Conservation (phyloP, 1,140 invertebrate species). For the Caerostris darwini region DNA sequence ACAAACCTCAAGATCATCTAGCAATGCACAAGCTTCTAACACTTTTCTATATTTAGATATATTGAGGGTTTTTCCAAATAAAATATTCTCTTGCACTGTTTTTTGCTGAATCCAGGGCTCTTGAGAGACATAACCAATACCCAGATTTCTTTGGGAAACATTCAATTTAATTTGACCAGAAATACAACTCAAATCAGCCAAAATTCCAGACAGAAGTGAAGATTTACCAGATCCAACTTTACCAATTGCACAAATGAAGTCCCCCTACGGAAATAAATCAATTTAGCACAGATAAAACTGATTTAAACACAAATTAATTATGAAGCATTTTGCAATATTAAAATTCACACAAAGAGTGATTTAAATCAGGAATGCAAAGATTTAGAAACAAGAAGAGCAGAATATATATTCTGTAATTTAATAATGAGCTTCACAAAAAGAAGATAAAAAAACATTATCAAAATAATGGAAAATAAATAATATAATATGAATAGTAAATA, state of each 20-base stretch:
- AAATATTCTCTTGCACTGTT: slow-evolving; percentile 94
- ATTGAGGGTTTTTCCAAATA: slow-evolving; percentile 93
- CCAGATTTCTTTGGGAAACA: slow-evolving; percentile 80
- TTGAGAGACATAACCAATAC: slow-evolving; percentile 94
- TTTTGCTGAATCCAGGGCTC: slow-evolving; percentile 95
- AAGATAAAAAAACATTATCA: too few species aligned
- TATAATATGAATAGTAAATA: too few species aligned
- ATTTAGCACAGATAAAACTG: too few species aligned
- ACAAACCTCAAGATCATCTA: slow-evolving; percentile 85
- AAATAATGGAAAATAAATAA: too few species aligned
- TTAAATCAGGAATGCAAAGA: too few species aligned
- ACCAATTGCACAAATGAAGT: slow-evolving; percentile 82
- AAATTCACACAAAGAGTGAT: too few species aligned
- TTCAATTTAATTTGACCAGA: slow-evolving; percentile 79
- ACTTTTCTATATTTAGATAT: slow-evolving; percentile 89
- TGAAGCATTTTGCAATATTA: too few species aligned
- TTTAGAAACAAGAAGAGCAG: too few species aligned
- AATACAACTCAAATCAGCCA: slow-evolving; percentile 82
- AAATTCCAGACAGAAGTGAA: slow-evolving; percentile 81
- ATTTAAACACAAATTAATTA: too few species aligned
- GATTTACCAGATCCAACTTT: slow-evolving; percentile 83
- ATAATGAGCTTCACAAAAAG: too few species aligned
- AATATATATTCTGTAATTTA: too few species aligned
- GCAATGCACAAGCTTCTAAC: slow-evolving; percentile 91
- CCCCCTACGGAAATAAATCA: slow-evolving; percentile 80